Evolutionary conservation across 2,888 invertebrate genomes (phyloP).

Genomic region (Frankliniella fusca): DNA sequence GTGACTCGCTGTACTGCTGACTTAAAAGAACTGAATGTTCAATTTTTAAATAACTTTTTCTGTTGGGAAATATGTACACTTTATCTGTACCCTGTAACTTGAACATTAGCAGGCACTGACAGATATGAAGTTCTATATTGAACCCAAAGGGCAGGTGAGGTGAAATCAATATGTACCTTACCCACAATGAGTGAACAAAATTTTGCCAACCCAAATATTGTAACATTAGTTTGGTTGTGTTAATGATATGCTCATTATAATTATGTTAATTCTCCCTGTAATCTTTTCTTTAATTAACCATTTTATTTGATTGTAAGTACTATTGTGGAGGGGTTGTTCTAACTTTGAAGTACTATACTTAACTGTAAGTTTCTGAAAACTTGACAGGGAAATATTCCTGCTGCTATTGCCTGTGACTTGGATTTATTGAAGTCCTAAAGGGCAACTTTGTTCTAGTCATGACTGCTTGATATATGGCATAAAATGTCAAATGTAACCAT

Average conservation of each 20-base stretch:
- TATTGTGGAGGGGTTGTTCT: neutral
- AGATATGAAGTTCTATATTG: too few relatives aligned
- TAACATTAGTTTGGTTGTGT: neutral
- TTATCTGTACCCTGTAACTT: too few relatives aligned
- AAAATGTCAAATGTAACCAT: constrained; percentile 1
- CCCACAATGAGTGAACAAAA: too few relatives aligned
- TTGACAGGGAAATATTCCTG: neutral
- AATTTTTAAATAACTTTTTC: too few relatives aligned
- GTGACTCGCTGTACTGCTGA: too few relatives aligned
- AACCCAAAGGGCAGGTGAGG: too few relatives aligned
- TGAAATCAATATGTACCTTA: too few relatives aligned
- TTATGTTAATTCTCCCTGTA: neutral
- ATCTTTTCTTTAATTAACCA: neutral
- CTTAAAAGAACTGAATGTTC: too few relatives aligned
- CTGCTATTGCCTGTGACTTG: neutral
- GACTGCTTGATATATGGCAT: neutral
- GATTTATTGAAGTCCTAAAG: neutral
- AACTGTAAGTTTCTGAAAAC: neutral
- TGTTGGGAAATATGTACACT: too few relatives aligned
- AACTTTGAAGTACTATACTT: neutral
- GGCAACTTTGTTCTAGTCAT: constrained; percentile 19
- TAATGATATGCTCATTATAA: neutral
- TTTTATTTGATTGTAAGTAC: neutral
- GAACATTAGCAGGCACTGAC: too few relatives aligned
- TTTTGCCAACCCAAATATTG: neutral